phyloP scores from a whole-genome alignment of 2,888 invertebrate species.

The Melinaea menophilus region DNA sequence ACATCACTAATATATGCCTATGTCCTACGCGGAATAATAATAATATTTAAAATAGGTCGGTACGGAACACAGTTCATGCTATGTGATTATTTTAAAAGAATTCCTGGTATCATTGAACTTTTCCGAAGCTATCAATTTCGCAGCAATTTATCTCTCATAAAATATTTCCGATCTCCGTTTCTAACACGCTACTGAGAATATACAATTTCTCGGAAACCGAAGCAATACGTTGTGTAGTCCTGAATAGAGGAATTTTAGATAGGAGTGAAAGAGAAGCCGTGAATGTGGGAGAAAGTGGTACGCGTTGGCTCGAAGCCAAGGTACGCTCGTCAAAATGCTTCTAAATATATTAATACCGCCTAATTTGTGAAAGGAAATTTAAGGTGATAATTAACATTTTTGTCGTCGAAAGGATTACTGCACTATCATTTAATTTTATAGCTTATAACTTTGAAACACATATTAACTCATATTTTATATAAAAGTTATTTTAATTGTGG shows the following conservation, averaged over 20 bases:
- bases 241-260: slow-evolving; percentile 32
- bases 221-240: slow-evolving; percentile 61
- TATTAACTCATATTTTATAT: slow-evolving; percentile 34
- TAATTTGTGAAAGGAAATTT: slow-evolving; percentile 66
- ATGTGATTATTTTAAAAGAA: background rate
- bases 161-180: slow-evolving; percentile 64
- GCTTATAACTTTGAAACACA: slow-evolving; percentile 39
- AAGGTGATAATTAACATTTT: slow-evolving; percentile 65
- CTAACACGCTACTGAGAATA: slow-evolving; percentile 58
- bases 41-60: too few species aligned
- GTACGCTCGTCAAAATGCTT: slow-evolving; percentile 51
- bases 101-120: slow-evolving; percentile 30
- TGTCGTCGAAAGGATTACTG: slow-evolving; percentile 63
- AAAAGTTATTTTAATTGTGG: background rate
- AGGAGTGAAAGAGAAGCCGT: slow-evolving; percentile 51
- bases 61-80: background rate
- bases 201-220: slow-evolving; percentile 67
- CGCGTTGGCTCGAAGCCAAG: slow-evolving; percentile 61
- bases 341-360: slow-evolving; percentile 64
- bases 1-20: too few species aligned
- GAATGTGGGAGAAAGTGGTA: slow-evolving; percentile 58
- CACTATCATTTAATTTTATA: slow-evolving; percentile 49
- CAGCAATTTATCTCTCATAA: slow-evolving; percentile 64
- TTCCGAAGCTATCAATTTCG: slow-evolving; percentile 43
- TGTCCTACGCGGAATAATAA: too few species aligned